A percentile compares a stretch with the other conserved stretches of the same genome.
These are phyloP conservation scores for Steatocranus sp. DNA, from an alignment of 2,797 vertebrate species.

Conservation along the genomic window DNA sequence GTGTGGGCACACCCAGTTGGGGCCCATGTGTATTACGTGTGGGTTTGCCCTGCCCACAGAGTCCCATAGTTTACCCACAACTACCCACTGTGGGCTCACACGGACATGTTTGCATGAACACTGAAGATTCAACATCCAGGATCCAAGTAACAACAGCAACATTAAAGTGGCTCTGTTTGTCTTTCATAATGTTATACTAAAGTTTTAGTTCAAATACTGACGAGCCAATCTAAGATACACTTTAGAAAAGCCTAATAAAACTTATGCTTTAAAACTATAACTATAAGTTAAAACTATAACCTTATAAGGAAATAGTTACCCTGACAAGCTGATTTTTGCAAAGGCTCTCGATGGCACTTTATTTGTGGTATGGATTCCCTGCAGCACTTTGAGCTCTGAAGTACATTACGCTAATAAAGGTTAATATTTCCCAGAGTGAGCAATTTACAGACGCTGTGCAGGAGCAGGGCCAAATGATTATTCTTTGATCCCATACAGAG, in stretches of 20 bases:
- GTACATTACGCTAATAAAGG: not conserved
- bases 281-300: not conserved
- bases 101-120: not conserved
- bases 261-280: not conserved
- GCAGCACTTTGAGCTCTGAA: not conserved
- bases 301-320: not conserved
- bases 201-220: not conserved
- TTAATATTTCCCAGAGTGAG: slow-evolving; percentile 10
- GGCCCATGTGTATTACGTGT: not conserved
- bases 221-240: not conserved
- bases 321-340: not conserved
- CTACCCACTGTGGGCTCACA: not conserved
- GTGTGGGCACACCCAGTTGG: not conserved
- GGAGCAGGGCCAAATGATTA: not conserved
- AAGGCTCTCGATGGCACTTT: not conserved
- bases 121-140: not conserved
- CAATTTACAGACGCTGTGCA: not conserved
- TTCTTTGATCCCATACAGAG: not conserved
- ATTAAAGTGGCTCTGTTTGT: not conserved
- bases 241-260: not conserved
- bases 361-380: not conserved
- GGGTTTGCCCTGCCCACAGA: not conserved
- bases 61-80: not conserved
- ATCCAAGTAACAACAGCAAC: not conserved
- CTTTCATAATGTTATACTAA: not conserved